Conservation (phyloP, 2,797 vertebrate species). For the Mico argentatus region DNA sequence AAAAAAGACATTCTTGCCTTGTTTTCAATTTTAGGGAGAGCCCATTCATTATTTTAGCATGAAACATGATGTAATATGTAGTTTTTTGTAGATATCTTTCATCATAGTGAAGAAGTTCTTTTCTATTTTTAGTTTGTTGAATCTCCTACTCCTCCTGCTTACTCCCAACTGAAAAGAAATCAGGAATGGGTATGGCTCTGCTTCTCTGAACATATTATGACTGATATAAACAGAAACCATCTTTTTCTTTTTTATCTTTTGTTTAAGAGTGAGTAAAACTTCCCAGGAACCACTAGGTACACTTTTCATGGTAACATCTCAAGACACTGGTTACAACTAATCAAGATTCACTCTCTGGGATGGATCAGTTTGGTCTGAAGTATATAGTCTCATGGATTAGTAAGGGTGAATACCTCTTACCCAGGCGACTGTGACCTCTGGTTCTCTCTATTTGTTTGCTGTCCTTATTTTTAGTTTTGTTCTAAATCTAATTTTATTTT, state of each 20-base stretch:
- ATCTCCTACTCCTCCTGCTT: background rate
- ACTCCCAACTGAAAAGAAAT: background rate
- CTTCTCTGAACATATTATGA: background rate
- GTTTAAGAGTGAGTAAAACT: background rate
- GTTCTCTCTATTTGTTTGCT: background rate
- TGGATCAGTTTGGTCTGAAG: background rate
- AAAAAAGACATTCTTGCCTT: background rate
- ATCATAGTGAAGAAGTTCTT: background rate
- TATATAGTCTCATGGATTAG: background rate
- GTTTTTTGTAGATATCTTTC: background rate
- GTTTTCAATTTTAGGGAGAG: background rate
- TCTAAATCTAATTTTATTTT: background rate
- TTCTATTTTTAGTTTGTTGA: background rate
- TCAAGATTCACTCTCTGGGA: background rate
- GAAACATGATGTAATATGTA: background rate
- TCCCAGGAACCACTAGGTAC: background rate
- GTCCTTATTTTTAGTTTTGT: background rate
- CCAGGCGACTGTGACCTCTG: background rate
- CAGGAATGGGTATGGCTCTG: background rate
- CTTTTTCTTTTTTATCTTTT: background rate
- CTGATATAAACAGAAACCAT: background rate
- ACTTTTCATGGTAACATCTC: background rate
- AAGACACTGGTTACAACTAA: background rate
- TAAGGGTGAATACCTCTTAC: background rate
- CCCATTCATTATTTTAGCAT: background rate